Evolutionary conservation across 2,797 vertebrate species (phyloP).

Genomic region (Sebastes wilsoni): DNA sequence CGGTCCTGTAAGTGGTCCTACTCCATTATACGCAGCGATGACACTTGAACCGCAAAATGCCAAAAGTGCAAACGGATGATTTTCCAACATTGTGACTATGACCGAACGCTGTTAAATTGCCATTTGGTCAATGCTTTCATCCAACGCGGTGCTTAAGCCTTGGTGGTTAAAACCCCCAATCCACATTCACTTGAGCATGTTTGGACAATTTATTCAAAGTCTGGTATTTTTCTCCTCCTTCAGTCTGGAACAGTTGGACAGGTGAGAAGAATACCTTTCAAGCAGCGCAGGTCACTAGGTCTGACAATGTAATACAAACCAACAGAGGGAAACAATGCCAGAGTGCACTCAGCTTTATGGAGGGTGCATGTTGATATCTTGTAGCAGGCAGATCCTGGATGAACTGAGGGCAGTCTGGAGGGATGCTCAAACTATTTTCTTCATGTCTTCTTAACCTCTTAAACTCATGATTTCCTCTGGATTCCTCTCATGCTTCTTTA

Average conservation of each 20-base stretch:
- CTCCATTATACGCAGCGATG: slow-evolving; percentile 12
- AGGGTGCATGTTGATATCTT: slow-evolving; percentile 11
- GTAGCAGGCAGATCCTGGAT: background rate
- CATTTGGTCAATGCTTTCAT: background rate
- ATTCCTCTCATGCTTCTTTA: background rate
- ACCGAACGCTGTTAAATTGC: slow-evolving; percentile 17
- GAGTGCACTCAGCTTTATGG: background rate
- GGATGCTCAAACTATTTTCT: background rate
- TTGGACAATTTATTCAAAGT: slow-evolving; percentile 7
- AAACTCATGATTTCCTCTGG: background rate
- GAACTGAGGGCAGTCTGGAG: background rate
- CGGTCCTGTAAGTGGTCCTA: background rate
- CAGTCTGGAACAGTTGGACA: background rate
- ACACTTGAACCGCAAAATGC: slow-evolving; percentile 26
- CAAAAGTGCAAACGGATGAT: slow-evolving; percentile 30
- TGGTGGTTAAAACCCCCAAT: background rate
- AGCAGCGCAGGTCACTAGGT: background rate
- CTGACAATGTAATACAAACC: background rate
- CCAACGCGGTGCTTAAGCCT: background rate
- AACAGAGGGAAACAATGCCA: background rate
- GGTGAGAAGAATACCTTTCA: background rate
- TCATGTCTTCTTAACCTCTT: background rate
- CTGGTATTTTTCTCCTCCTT: background rate
- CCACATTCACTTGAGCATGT: slow-evolving; percentile 10
- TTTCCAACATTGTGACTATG: slow-evolving; percentile 13